These are phyloP conservation scores for Glaucidium brasilianum DNA, from an alignment of 2,113 vertebrate species.

Conservation along the genomic window DNA sequence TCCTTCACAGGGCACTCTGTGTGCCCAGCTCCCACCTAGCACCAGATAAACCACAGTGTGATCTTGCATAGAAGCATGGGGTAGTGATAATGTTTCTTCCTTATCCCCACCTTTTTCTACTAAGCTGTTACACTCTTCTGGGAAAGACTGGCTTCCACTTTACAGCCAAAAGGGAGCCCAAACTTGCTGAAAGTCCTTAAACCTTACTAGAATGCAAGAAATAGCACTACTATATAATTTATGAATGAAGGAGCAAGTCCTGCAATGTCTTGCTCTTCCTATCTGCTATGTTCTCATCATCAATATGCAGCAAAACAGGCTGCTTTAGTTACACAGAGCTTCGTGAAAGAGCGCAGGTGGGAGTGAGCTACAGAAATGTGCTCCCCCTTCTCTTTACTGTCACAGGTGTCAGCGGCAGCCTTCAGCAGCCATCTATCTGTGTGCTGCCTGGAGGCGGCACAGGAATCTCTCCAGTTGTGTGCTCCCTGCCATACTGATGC, in stretches of 20 bases:
- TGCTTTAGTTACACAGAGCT: background rate
- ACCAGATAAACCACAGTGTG: background rate
- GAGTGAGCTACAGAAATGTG: background rate
- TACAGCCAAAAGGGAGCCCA: background rate
- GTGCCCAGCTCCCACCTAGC: background rate
- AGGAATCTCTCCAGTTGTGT: background rate
- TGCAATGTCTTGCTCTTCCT: background rate
- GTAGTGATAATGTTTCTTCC: background rate
- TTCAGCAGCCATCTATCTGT: background rate
- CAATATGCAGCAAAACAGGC: fast-evolving
- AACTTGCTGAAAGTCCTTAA: background rate
- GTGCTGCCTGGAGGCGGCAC: fast-evolving
- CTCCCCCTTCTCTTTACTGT: background rate
- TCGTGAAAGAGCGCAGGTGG: background rate
- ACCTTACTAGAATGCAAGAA: background rate
- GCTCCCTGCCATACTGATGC: background rate
- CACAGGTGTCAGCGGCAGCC: background rate
- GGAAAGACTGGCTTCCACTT: background rate
- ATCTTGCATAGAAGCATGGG: background rate
- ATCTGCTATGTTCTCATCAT: background rate
- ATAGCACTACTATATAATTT: background rate
- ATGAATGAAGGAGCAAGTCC: background rate
- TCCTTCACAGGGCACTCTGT: background rate
- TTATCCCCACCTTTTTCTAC: background rate
- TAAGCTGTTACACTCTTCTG: background rate